Evolutionary conservation across 1,140 invertebrate genomes (phyloP), one percentile per base, ranked within the genome.

Genomic region (Calephelis virginiensis): DNA sequence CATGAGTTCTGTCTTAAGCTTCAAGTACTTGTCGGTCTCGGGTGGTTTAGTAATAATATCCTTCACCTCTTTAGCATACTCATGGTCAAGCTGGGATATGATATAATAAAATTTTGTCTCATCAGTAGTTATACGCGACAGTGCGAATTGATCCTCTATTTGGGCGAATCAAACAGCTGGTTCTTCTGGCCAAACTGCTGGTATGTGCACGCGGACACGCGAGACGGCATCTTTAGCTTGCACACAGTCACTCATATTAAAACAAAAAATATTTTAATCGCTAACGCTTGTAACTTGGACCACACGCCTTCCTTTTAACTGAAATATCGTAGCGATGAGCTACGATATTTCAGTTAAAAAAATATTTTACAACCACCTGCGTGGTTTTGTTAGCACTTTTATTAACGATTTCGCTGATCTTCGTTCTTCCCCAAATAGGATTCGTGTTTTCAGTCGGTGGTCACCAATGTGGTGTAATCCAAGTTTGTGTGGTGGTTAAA

Each of bases 1-100:
- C 0, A 82, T 78, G 5, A 85, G 43, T 45, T 75, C 74, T 4
- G 46, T 64, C 48, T 85, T 85, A 5, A 82, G n/a, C 37, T 60
- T 78, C 1, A 64, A 60, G 46, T 84, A 73, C 17, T 67, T 67
- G 48, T 43, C 40, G 14, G 17, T 47, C 9, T 43, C 48, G 8
- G 71, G 71, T 17, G 71, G 67, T 0, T 63, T 49, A 1, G 53
- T 53, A 6, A 70, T 65, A n/a, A 73, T 43, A 28, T 73, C 68
- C 17, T 73, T 63, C 8, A 73, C 65, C 47, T 67, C 63, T 12
- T 11, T 59, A 43, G 68, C 64, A 38, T 69, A 65, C 46, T 61
- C 14, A n/a, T 61, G 61, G 6, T 66, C 63, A 12, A 72, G 49
- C 9, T 68, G 43, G 1, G 49, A 46, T 40, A 61, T 63, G 0